These are phyloP conservation scores for Oscheius sp. DNA, from an alignment of 2,888 invertebrate genomes.

Conservation along the genomic window DNA sequence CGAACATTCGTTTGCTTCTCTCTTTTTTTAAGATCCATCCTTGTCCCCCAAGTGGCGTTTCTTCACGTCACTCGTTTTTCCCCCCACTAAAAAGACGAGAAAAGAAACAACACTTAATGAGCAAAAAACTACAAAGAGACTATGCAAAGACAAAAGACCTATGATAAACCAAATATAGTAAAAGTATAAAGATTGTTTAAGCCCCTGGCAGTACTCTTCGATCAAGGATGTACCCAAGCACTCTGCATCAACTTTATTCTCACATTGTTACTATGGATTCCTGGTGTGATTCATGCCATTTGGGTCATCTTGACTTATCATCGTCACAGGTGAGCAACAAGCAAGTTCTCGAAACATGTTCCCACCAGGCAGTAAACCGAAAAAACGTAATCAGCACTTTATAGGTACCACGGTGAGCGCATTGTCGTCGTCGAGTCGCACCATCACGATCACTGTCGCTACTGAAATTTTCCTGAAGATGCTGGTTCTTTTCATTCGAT, in stretches of 20 bases:
- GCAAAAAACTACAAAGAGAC: no score
- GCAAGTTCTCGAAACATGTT: not conserved
- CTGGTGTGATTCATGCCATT: slow-evolving; percentile 33
- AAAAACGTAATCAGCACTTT: not conserved
- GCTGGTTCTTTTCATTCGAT: not conserved
- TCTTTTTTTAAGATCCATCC: no score
- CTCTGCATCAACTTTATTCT: slow-evolving; percentile 30
- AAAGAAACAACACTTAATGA: no score
- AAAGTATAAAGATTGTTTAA: not conserved
- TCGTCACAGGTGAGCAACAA: slow-evolving; percentile 21
- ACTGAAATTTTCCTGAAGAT: not conserved
- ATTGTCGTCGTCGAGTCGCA: slow-evolving; percentile 31
- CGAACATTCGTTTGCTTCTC: no score
- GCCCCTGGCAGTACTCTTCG: slow-evolving; percentile 31
- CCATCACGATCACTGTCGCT: slow-evolving; percentile 25
- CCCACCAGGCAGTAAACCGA: not conserved
- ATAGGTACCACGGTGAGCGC: slow-evolving; percentile 27
- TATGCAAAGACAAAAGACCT: no score
- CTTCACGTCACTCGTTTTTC: no score
- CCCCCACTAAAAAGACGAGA: no score
- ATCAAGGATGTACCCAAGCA: slow-evolving; percentile 30
- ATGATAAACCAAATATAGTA: not conserved
- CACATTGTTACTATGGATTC: slow-evolving; percentile 29
- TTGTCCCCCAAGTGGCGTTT: no score
- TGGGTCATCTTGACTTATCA: slow-evolving; percentile 24